Evolutionary conservation across 2,888 invertebrate species (phyloP).

Genomic region (Machimus atricapillus): DNA sequence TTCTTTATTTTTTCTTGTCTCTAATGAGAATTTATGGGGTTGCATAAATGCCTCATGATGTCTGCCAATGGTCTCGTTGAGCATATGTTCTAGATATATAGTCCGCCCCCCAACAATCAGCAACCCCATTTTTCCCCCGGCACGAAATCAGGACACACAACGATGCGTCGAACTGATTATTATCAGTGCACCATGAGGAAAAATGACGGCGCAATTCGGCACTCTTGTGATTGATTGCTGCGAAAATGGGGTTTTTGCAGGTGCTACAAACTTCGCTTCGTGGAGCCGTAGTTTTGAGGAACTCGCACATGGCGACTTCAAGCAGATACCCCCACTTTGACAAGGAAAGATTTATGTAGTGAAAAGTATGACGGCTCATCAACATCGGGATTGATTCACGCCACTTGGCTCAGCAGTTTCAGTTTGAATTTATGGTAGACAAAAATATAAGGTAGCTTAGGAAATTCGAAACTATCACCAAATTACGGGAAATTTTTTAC

Average conservation of each 20-base stretch:
- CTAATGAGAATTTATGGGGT: background rate
- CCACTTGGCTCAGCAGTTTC: background rate
- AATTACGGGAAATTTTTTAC: too few species aligned
- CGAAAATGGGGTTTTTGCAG: background rate
- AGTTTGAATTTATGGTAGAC: background rate
- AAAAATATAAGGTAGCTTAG: background rate
- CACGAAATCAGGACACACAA: background rate
- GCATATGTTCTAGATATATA: background rate
- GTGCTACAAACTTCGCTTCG: background rate
- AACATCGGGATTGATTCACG: background rate
- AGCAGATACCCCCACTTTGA: background rate
- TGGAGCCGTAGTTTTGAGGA: background rate
- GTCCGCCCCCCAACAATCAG: background rate
- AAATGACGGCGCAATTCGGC: background rate
- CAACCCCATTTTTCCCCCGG: background rate
- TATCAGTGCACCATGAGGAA: background rate
- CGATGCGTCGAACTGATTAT: background rate
- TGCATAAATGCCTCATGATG: background rate
- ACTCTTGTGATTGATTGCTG: background rate
- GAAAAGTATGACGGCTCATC: background rate
- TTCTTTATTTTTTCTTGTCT: background rate
- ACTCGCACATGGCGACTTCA: background rate
- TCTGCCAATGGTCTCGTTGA: background rate
- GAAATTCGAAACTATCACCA: too few species aligned
- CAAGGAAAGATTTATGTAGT: background rate